Evolutionary conservation across 2,888 invertebrate species (phyloP).

Genomic region (Cremastinae sp.): DNA sequence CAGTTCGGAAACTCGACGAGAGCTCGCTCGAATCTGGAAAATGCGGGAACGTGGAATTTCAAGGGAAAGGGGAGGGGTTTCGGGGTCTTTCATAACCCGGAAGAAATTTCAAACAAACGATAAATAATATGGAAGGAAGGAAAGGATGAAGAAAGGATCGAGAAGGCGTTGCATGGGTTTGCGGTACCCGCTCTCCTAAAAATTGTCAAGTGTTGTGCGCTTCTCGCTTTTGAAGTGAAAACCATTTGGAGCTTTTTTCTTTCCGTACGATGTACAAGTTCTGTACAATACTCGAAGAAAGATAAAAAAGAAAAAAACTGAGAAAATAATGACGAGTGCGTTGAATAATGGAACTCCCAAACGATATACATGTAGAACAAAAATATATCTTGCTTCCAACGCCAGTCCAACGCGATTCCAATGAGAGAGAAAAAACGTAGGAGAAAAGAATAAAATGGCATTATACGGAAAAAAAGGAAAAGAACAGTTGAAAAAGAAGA

Average conservation of each 20-base stretch:
- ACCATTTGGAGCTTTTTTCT: neutral
- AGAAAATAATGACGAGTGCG: slow-evolving; percentile 34
- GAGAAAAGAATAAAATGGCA: slow-evolving; percentile 21
- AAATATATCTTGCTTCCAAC: slow-evolving; percentile 50
- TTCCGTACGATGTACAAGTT: neutral
- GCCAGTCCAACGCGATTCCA: slow-evolving; percentile 51
- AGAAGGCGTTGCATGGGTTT: neutral
- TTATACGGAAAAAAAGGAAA: slow-evolving; percentile 6
- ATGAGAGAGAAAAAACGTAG: slow-evolving; percentile 24
- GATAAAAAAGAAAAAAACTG: slow-evolving; percentile 13
- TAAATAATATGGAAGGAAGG: slow-evolving; percentile 65
- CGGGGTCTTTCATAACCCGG: slow-evolving; percentile 55
- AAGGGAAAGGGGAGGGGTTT: slow-evolving; percentile 34
- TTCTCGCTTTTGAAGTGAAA: too few species aligned
- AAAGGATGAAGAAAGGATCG: slow-evolving; percentile 13
- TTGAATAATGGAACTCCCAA: slow-evolving; percentile 55
- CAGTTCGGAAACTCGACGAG: too few species aligned
- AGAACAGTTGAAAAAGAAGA: slow-evolving; percentile 11
- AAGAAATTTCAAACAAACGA: slow-evolving; percentile 69
- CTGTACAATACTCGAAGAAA: too few species aligned
- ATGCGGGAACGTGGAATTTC: too few species aligned
- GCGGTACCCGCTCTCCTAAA: too few species aligned
- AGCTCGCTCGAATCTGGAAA: too few species aligned
- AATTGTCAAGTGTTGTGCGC: too few species aligned
- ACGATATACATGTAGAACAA: slow-evolving; percentile 60